Conservation (phyloP, 1,140 invertebrate genomes). For the Ladona fulva region DNA sequence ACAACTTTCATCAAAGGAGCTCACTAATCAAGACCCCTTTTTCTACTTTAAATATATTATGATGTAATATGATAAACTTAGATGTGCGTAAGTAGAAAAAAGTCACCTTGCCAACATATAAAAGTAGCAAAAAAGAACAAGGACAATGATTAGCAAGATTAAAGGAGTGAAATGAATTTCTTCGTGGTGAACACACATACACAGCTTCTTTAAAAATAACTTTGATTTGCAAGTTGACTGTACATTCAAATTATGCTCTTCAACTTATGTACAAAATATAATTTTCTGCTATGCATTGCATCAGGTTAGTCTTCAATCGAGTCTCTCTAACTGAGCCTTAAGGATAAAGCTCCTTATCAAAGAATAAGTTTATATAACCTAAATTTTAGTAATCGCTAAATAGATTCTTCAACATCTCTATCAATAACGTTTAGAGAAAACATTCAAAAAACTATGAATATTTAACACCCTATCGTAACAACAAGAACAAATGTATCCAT, state of each 20-base stretch:
- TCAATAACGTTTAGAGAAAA: not conserved
- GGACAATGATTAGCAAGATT: slow-evolving; percentile 14
- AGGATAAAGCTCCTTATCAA: not conserved
- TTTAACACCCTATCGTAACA: not conserved
- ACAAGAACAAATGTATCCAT: not conserved
- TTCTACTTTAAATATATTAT: not conserved
- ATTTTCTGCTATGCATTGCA: too few species aligned
- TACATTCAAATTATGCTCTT: not conserved
- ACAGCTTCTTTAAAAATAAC: slow-evolving; percentile 1
- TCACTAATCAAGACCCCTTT: not conserved
- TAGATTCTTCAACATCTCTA: not conserved
- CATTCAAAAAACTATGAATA: not conserved
- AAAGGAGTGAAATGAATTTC: not conserved
- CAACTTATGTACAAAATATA: not conserved
- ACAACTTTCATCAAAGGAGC: not conserved
- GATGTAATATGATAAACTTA: not conserved
- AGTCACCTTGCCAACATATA: slow-evolving; percentile 14
- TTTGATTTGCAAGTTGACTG: not conserved
- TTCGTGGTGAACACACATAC: slow-evolving; percentile 4
- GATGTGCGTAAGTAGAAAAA: slow-evolving; percentile 11
- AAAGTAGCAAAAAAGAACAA: slow-evolving; percentile 4
- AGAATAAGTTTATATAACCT: not conserved
- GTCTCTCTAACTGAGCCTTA: too few species aligned
- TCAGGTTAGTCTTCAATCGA: too few species aligned
- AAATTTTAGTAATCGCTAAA: not conserved